phyloP scores from a whole-genome alignment of 2,113 vertebrate genomes.

The Echinops telfairi region DNA sequence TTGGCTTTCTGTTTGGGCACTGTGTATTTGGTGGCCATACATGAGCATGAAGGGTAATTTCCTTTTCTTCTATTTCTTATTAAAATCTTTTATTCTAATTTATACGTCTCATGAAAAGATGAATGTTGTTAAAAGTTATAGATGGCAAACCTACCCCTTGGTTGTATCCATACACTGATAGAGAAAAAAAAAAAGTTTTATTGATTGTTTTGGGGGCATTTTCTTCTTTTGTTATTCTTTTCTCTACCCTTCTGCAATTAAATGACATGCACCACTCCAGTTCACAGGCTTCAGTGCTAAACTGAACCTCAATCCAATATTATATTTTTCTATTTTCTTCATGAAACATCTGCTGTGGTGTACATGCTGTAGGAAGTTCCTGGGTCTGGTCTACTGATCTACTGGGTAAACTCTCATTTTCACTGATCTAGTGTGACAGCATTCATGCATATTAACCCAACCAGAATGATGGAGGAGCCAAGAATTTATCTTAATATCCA shows the following conservation, averaged over 20 bases:
- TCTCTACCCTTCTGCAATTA: no score
- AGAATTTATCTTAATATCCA: neutral
- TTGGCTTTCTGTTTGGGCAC: neutral
- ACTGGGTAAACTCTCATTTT: neutral
- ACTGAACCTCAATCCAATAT: neutral
- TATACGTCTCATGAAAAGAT: neutral
- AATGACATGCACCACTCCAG: no score
- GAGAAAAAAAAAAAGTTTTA: no score
- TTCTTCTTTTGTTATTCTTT: no score
- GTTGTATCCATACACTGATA: neutral
- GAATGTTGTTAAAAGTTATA: neutral
- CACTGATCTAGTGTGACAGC: neutral
- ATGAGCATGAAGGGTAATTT: conserved; percentile 14
- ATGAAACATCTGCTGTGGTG: neutral
- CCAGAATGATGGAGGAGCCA: neutral
- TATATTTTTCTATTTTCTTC: neutral
- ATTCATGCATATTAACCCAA: neutral
- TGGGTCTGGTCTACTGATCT: neutral
- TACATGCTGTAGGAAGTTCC: neutral
- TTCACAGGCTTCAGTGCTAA: neutral
- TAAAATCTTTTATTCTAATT: conserved; percentile 20
- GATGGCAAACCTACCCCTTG: neutral
- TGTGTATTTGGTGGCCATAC: conserved; percentile 34
- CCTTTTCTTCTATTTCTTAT: conserved; percentile 32
- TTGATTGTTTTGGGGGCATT: no score